Percentiles rank a stretch among this genome's conserved stretches.
phyloP scores from a whole-genome alignment of 92 coral and sea anemone species.

The Ricordea florida region DNA sequence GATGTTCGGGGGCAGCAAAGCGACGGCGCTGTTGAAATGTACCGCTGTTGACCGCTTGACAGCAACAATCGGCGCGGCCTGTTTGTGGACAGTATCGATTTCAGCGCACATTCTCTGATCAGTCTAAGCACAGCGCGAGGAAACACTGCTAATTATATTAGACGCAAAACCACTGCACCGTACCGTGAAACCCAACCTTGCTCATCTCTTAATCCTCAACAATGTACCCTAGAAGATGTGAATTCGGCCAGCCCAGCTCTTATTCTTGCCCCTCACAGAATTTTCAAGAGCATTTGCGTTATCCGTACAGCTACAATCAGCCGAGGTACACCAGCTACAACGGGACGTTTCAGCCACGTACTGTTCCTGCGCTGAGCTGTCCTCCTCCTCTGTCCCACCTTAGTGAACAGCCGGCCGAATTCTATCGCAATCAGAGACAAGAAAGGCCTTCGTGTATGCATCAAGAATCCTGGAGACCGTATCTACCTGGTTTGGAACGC shows the following conservation, averaged over 20 bases:
- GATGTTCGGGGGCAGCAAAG: not conserved
- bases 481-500: not conserved
- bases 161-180: slow-evolving; percentile 20
- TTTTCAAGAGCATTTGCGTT: slow-evolving; percentile 5
- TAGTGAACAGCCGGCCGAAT: slow-evolving; percentile 10
- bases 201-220: slow-evolving; percentile 3
- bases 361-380: not conserved
- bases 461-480: slow-evolving; percentile 26
- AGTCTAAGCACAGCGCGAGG: slow-evolving; percentile 30
- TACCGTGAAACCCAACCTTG: slow-evolving; percentile 19
- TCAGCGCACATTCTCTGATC: slow-evolving; percentile 69
- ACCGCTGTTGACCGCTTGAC: slow-evolving; percentile 69
- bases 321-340: slow-evolving; percentile 34
- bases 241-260: slow-evolving; percentile 15
- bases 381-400: slow-evolving; percentile 40
- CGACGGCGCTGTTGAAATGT: slow-evolving; percentile 48
- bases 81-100: slow-evolving; percentile 80
- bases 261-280: slow-evolving; percentile 3
- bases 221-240: slow-evolving; percentile 38
- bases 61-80: slow-evolving; percentile 70
- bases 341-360: not conserved
- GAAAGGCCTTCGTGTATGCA: slow-evolving; percentile 51
- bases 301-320: slow-evolving; percentile 34
- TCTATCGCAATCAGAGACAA: not conserved
- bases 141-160: slow-evolving; percentile 20